Evolutionary conservation across 1,140 invertebrate species (phyloP).

Genomic region (Augochlora pura): DNA sequence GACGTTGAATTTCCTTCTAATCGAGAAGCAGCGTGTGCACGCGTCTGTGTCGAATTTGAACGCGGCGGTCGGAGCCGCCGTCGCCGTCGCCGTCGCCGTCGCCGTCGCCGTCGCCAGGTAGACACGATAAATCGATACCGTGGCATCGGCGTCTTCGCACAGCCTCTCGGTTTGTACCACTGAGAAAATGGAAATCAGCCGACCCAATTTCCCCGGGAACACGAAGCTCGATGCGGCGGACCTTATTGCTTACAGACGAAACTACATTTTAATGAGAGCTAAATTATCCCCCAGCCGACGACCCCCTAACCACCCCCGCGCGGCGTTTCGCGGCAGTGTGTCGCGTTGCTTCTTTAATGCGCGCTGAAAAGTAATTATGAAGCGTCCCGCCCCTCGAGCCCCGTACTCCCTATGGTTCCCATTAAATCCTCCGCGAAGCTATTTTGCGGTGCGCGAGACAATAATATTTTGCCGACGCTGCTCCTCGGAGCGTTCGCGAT

Average conservation of each 20-base stretch:
- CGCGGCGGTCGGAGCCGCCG: not conserved
- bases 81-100: not conserved
- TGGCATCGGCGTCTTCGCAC: not conserved
- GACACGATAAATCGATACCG: conserved; percentile 10
- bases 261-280: conserved; percentile 14
- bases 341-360: not conserved
- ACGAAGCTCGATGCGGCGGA: not conserved
- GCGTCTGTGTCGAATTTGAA: not conserved
- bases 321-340: not conserved
- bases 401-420: not conserved
- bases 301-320: not conserved
- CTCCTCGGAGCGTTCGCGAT: too few species aligned
- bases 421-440: not conserved
- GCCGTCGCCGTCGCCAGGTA: not conserved
- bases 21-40: too few species aligned
- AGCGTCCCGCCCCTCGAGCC: not conserved
- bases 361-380: not conserved
- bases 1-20: conserved; percentile 4
- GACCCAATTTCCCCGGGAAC: not conserved
- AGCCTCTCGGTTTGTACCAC: not conserved
- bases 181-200: conserved; percentile 26
- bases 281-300: not conserved
- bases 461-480: too few species aligned
- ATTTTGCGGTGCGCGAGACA: too few species aligned
- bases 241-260: conserved; percentile 12